Evolutionary conservation across 1,140 invertebrate species (phyloP), one percentile per base, ranked within the genome.

Genomic region (Chrysopa pallens): DNA sequence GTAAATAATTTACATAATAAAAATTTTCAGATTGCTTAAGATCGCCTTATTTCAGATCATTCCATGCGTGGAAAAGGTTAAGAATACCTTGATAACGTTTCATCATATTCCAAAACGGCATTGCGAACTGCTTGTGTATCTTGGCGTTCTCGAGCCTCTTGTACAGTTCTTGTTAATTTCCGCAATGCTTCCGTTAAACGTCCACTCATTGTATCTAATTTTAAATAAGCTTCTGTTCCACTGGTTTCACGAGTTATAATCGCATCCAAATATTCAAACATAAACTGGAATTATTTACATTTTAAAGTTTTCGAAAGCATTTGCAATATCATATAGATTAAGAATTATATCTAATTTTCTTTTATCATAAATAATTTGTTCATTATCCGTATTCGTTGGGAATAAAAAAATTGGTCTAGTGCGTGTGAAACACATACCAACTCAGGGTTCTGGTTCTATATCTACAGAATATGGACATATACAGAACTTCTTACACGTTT

Each of bases 231-330:
- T 58, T 98, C 90, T 54, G 95, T 91, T 0, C 91, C 84, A 3
- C 93, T 92, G 6, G 94, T 96, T 71, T 98, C 93, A 53, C 93
- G 87, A 0, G 87, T 96, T 49, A 99, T 98, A 23, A 97, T 65
- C 1, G 95, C 94, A 61, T 98, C 95, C 46, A 90, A 60, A 52
- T 88, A 85, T 52, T 88, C 84, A 50, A 85, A 89, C 13, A 90
- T 63, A 60, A 88, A 97, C 80, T 89, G 56, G 33, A 73, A 68
- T 33, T 23, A 23, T 23, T 23, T 23, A 23, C 17, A 23, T 23
- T 23, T 23, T 23, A 23, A 5, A 23, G 41, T 43, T 42, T 7
- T 9, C 2, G 46, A 11, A n/a, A 23, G 9, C n/a, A 11, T 11
- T 6, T 5, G 36, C 35, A 31, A n/a, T 12, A 11, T 15, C 13